Evolutionary conservation across 2,888 invertebrate species (phyloP).

Genomic region (Epinotia ramella): DNA sequence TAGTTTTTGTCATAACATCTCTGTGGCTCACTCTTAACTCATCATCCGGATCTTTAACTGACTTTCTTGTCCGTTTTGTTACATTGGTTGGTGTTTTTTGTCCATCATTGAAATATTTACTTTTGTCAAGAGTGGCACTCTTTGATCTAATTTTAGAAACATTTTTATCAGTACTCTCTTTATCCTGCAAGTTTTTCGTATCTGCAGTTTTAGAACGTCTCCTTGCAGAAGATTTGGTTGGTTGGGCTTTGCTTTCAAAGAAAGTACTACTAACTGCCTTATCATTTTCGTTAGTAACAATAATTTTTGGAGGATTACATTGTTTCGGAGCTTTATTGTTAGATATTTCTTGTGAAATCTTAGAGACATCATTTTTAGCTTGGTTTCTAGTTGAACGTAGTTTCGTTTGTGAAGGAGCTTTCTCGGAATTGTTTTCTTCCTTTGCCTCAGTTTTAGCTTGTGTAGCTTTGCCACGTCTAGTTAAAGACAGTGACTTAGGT

Average conservation of each 20-base stretch:
- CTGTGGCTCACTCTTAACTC: slow-evolving; percentile 72
- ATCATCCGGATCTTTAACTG: slow-evolving; percentile 58
- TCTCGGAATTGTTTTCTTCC: slow-evolving; percentile 1
- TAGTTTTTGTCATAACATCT: slow-evolving; percentile 63
- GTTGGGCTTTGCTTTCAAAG: slow-evolving; percentile 55
- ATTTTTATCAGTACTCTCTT: slow-evolving; percentile 31
- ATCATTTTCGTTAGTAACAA: slow-evolving; percentile 58
- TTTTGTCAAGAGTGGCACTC: slow-evolving; percentile 66
- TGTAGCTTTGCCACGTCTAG: slow-evolving; percentile 18
- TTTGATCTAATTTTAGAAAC: slow-evolving; percentile 61
- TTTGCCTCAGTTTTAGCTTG: slow-evolving; percentile 37
- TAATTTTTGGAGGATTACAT: slow-evolving; percentile 59
- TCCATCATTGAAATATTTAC: slow-evolving; percentile 68
- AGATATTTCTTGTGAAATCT: slow-evolving; percentile 31
- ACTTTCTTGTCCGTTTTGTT: slow-evolving; percentile 53
- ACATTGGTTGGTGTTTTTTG: slow-evolving; percentile 45
- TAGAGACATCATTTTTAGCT: slow-evolving; percentile 40
- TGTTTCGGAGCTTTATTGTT: slow-evolving; percentile 44
- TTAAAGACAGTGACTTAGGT: slow-evolving; percentile 45
- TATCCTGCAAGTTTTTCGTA: slow-evolving; percentile 44
- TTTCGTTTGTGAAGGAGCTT: slow-evolving; percentile 19
- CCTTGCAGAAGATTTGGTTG: slow-evolving; percentile 46
- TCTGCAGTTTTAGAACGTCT: slow-evolving; percentile 58
- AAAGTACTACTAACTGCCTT: slow-evolving; percentile 64
- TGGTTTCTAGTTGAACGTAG: slow-evolving; percentile 41